A percentile compares a stretch with the other conserved stretches of the same genome.
Conservation (phyloP, 1,140 invertebrate species). For the Cherax destructor region DNA sequence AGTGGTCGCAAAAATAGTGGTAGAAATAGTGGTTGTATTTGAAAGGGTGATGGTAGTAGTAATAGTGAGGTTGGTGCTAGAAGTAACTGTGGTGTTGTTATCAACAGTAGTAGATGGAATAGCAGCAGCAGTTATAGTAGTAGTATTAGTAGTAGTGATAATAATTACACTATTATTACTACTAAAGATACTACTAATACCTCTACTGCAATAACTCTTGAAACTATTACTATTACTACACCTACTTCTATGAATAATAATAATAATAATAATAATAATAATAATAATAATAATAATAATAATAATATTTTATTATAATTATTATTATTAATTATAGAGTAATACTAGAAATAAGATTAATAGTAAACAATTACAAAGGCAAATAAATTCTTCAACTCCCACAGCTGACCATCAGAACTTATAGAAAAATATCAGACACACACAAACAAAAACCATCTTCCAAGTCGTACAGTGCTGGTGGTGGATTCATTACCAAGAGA, state of each 20-base stretch:
- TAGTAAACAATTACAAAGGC: background rate
- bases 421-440: too few species aligned
- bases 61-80: too few species aligned
- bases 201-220: too few species aligned
- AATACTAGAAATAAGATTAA: background rate
- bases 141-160: background rate
- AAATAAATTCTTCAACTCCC: too few species aligned
- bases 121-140: too few species aligned
- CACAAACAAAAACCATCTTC: background rate
- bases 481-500: background rate
- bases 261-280: background rate
- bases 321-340: background rate
- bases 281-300: conserved; percentile 1
- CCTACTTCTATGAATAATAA: background rate
- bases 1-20: too few species aligned
- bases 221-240: too few species aligned
- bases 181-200: background rate
- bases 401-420: too few species aligned
- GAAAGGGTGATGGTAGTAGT: too few species aligned
- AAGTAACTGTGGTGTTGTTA: too few species aligned
- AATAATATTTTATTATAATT: background rate
- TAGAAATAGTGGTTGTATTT: too few species aligned
- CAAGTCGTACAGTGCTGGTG: background rate
- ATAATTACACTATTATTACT: background rate
- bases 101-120: too few species aligned